Percentiles rank a stretch among this genome's conserved stretches.
Evolutionary conservation across 2,797 vertebrate genomes (phyloP).

Genomic region (Triplophysa bombifrons): DNA sequence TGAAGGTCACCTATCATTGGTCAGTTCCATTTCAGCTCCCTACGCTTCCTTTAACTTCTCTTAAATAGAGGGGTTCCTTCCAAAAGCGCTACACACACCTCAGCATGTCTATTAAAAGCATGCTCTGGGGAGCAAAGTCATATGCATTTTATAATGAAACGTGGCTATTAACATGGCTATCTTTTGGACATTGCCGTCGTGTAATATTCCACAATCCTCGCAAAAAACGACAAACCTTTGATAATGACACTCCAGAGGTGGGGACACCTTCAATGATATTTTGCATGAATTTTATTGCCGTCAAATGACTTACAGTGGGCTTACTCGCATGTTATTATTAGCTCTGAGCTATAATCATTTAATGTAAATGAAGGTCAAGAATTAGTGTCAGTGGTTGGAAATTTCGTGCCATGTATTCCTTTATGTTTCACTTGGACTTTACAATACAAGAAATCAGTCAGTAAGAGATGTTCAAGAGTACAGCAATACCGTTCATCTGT

Average conservation of each 20-base stretch:
- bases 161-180: conserved; percentile 84
- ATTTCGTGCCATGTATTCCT: conserved; percentile 11
- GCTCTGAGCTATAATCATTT: conserved; percentile 61
- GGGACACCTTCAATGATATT: conserved; percentile 52
- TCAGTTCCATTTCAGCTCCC: conserved; percentile 71
- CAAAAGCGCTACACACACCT: conserved; percentile 71
- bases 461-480: conserved; percentile 7
- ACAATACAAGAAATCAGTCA: conserved; percentile 29
- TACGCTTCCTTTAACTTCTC: conserved; percentile 59
- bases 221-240: conserved; percentile 79
- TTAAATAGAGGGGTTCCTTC: conserved; percentile 64
- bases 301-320: conserved; percentile 41
- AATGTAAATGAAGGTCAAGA: conserved; percentile 58
- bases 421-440: conserved; percentile 39
- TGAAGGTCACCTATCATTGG: conserved; percentile 80
- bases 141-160: conserved; percentile 89
- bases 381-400: conserved; percentile 58
- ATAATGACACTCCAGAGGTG: conserved; percentile 70
- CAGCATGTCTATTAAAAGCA: conserved; percentile 77
- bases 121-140: conserved; percentile 83
- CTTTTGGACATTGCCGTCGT: conserved; percentile 81
- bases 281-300: conserved; percentile 55
- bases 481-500: not conserved
- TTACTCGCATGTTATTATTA: conserved; percentile 56
- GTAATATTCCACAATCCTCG: conserved; percentile 81